A percentile compares a stretch with the other conserved stretches of the same genome.
phyloP scores from a whole-genome alignment of 2,888 invertebrate species.

The Molanna angustata region DNA sequence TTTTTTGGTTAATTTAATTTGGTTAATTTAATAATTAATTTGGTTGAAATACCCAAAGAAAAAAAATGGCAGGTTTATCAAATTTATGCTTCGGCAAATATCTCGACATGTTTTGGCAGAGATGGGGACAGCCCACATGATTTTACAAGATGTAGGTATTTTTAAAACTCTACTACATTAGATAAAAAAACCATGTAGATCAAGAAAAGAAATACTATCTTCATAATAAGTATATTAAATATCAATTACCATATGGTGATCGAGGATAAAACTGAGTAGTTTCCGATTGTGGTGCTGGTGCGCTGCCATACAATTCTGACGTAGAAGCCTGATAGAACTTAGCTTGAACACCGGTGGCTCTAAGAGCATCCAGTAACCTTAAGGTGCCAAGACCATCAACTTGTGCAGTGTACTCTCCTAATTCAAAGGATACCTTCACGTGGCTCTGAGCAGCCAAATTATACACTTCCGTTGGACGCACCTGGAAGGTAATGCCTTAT shows the following conservation, averaged over 20 bases:
- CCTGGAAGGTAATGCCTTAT: constrained; percentile 43
- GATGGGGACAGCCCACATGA: too few relatives aligned
- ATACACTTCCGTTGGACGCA: constrained; percentile 88
- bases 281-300: constrained; percentile 90
- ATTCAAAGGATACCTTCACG: constrained; percentile 97
- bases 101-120: too few relatives aligned
- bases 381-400: constrained; percentile 95
- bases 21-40: too few relatives aligned
- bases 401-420: constrained; percentile 98
- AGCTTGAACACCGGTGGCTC: constrained; percentile 79
- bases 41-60: too few relatives aligned
- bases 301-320: constrained; percentile 91
- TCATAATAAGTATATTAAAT: background rate
- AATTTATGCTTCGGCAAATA: too few relatives aligned
- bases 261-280: constrained; percentile 95
- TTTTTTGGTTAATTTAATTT: too few relatives aligned
- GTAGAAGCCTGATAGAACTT: constrained; percentile 96
- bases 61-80: too few relatives aligned
- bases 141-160: too few relatives aligned
- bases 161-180: too few relatives aligned
- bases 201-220: background rate
- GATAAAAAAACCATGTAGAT: too few relatives aligned
- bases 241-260: constrained; percentile 83
- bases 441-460: constrained; percentile 99
- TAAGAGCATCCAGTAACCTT: constrained; percentile 85